Evolutionary conservation across 1,140 invertebrate genomes (phyloP), one percentile per base, ranked within the genome.

Genomic region (Drosophila kohkoa): DNA sequence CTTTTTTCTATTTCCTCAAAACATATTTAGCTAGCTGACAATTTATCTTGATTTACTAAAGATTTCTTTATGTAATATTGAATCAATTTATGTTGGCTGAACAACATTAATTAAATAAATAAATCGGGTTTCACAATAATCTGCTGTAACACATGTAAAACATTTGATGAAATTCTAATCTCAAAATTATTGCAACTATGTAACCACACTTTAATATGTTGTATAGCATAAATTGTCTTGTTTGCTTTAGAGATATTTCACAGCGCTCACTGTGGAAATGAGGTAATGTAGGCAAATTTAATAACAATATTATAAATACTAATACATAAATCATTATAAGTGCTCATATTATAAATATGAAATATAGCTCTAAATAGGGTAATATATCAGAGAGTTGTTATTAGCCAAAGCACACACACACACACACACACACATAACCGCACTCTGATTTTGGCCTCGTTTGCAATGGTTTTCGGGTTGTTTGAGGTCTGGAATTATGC

Each of bases 401-500:
- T 43, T 45, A 13, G 16, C 51, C 63, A 58, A 45, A 58, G 20
- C 35, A 54, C 52, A 15, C 6, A 16, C 30, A 38, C 45, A 64
- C 57, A 60, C 55, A 59, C 55, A 28, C 30, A n/a, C 66, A 35
- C 25, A 28, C 49, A 52, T 25, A 10, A 1, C 30, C 28, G n/a
- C 38, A 55, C 35, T 45, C 45, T 43, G 63, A 60, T 67, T 59
- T 59, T 58, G 46, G 52, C 43, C 70, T 59, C 64, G 54, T 49
- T 7, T 30, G 25, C n/a, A 1, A 51, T 25, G 20, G 20, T 25
- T 25, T 25, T 13, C 15, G 30, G 28, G 5, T 32, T 54, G 20
- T 54, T 57, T 5, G 54, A 8, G 4, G 4, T 20, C 10, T 8
- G 43, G 72, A 88, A 78, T 88, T 89, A 89, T 88, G 83, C 70